Base-by-base conservation (phyloP, 2,797 vertebrate genomes). In the Epinephelus coioides region DNA sequence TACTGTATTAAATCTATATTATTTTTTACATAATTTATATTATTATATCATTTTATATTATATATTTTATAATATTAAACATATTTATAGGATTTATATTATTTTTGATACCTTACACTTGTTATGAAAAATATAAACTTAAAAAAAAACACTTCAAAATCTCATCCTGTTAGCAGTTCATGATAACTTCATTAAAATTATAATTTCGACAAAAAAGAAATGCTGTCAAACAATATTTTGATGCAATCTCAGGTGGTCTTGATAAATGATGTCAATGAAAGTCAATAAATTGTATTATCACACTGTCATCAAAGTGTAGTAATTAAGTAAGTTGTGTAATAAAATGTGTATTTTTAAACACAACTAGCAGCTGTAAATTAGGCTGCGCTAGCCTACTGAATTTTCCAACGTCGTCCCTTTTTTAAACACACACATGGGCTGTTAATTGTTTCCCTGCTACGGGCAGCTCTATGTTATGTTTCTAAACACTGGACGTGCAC, bases 391-490 rank as follows among this genome's bases (percentile, higher is more conserved):
- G 1, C 27, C 27, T 14, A 13, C n/a, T 21, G 2, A 47, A 44
- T 12, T 62, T 38, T 4, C 25, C 12, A 55, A 44, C 2, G 19
- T 30, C 0, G 3, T 59, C 38, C 44, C 25, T 51, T 44, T 63
- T 66, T 51, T 30, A 44, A 69, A 27, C 15, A 59, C 54, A 47
- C 54, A 47, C 18, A 38, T 14, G 15, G 18, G 6, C 30, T n/a
- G 54, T 23, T 43, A 38, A 70, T 67, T 53, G 4, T 62, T 61
- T 59, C 57, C 59, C 46, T 21, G 21, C 65, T 65, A 70, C 34
- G 47, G 14, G 38, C 63, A 54, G 69, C 44, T 63, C 21, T 44
- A 12, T 78, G 81, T 87, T 73, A 13, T 80, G 63, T 78, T 65
- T 69, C 65, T n/a, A 69, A 82, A 86, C 68, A 85, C 56, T 13